phyloP scores from a whole-genome alignment of 1,140 invertebrate species.

The Phymorhynchus buccinoides region DNA sequence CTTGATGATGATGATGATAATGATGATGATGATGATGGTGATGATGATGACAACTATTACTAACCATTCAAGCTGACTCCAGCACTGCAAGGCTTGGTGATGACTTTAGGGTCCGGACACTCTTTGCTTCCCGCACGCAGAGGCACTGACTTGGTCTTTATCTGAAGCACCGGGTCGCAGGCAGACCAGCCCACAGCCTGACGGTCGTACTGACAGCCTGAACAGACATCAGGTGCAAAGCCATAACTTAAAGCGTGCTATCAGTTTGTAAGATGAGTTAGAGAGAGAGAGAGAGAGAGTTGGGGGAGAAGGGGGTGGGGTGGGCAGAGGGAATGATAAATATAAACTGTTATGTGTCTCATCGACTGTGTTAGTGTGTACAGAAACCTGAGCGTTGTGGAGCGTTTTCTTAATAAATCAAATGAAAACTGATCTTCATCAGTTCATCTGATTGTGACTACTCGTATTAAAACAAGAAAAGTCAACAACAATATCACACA shows the following conservation, averaged over 20 bases:
- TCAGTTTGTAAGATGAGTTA: not conserved
- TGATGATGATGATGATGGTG: too few species aligned
- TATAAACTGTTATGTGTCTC: too few species aligned
- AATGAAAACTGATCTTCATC: too few species aligned
- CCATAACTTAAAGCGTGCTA: not conserved
- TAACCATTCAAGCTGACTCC: not conserved
- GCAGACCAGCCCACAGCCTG: slow-evolving; percentile 12
- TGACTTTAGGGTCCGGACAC: not conserved
- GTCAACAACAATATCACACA: too few species aligned
- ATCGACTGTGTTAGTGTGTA: too few species aligned
- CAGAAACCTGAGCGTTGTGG: too few species aligned
- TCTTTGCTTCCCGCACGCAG: not conserved
- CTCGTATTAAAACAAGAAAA: too few species aligned
- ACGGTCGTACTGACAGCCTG: slow-evolving; percentile 24
- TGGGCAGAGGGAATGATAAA: too few species aligned
- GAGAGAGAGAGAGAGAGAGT: not conserved
- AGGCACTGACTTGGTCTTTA: not conserved
- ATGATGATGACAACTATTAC: not conserved
- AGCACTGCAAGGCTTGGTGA: slow-evolving; percentile 25
- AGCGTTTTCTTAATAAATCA: too few species aligned
- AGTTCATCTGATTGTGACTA: too few species aligned
- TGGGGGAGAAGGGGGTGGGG: too few species aligned
- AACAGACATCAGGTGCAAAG: not conserved
- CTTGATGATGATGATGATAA: too few species aligned
- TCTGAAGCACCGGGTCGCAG: slow-evolving; percentile 20